Percentiles rank a stretch among this genome's conserved stretches.
These are phyloP conservation scores for Aquatica leii DNA, from an alignment of 2,888 invertebrate species.

Conservation along the genomic window DNA sequence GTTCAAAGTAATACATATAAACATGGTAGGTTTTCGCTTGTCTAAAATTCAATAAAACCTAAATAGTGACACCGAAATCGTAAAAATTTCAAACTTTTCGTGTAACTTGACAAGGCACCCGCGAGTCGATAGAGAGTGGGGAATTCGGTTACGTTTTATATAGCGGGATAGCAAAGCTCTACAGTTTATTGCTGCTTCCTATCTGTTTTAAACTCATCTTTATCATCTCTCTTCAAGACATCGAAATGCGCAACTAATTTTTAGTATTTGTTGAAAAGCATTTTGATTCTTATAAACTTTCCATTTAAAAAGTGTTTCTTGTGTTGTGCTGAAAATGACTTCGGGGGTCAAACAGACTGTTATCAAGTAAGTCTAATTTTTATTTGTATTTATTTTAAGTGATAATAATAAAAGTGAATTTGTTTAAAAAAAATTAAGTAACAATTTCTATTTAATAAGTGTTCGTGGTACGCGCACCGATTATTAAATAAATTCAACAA, in stretches of 20 bases:
- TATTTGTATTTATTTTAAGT: constrained; percentile 23
- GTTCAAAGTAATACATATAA: constrained; percentile 19
- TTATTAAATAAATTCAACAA: no score
- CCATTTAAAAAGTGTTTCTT: constrained; percentile 20
- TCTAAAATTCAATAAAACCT: constrained; percentile 9
- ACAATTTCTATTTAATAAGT: no score
- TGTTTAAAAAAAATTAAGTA: no score
- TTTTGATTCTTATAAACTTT: neutral
- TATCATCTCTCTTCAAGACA: constrained; percentile 20
- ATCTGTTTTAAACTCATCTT: constrained; percentile 31
- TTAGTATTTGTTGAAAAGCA: constrained; percentile 3
- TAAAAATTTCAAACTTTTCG: constrained; percentile 37
- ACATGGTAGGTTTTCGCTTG: constrained; percentile 8
- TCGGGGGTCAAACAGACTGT: constrained; percentile 65
- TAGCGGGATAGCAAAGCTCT: constrained; percentile 36
- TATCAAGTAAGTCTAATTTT: constrained; percentile 62
- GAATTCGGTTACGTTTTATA: constrained; percentile 41
- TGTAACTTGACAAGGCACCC: constrained; percentile 34
- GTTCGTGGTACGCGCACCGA: no score
- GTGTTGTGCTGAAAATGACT: constrained; percentile 56
- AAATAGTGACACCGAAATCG: constrained; percentile 26
- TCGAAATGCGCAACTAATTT: constrained; percentile 27
- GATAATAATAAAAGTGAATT: constrained; percentile 13
- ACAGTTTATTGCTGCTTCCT: constrained; percentile 34
- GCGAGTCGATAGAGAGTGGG: constrained; percentile 39